Base-by-base conservation (phyloP, 2,888 invertebrate species). In the Cylloceria caligata region DNA sequence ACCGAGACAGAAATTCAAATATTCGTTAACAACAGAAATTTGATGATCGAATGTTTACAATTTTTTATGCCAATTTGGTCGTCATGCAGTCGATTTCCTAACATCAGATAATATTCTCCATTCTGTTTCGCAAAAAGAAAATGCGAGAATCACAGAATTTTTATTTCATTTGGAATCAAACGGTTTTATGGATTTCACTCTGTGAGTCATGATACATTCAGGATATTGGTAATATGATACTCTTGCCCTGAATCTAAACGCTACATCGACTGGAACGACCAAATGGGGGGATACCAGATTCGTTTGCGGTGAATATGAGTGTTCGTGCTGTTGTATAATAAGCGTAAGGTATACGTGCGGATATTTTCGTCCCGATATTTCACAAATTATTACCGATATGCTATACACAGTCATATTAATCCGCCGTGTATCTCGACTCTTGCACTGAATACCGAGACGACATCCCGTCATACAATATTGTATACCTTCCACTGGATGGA, bases 371-470 rank as follows among this genome's bases (percentile, higher is more conserved):
- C 69, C 74, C 60, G 77, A 81, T 81, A 81, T 81, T 78, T 74
- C 69, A n/a, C 52, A 24, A 69, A 78, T 74, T 52, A 81, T 69
- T 49, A 57, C 39, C 21, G 71, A 36, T 62, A 11, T 24, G 30
- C n/a, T 36, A 16, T 19, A 64, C 19, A 21, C 27, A 27, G 27
- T 11, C 16, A 62, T 36, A 68, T 73, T 34, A 68, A 65, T 9
- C 36, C 36, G 55, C 27, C 21, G 19, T 49, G 73, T 36, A 57
- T 39, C 36, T 47, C 84, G 77, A 79, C 84, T 81, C 47, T 75
- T 77, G 80, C 68, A 78, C 72, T 74, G 60, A 71, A 81, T 78
- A 78, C 39, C 74, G 68, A 78, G 78, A 78, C 81, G 69, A 69
- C 78, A 69, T 74, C 57, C 69, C 69, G n/a, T 71, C 74, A 71